Base-by-base conservation (phyloP, 2,113 vertebrate species). In the Furnarius figulus region DNA sequence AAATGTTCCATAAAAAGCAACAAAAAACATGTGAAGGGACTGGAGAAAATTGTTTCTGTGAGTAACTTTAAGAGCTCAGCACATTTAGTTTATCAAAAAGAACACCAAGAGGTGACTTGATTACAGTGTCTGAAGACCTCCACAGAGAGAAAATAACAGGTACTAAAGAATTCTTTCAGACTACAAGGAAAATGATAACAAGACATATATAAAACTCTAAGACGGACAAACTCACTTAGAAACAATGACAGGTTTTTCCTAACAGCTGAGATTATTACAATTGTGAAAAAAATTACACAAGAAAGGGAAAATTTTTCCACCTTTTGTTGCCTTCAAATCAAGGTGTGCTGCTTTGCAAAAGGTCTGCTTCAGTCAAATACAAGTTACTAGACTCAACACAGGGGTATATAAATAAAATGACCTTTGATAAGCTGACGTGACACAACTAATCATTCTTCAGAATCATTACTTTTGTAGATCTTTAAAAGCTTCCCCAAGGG, bases 61-160 rank as follows among this genome's bases (percentile, higher is more conserved):
- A 73, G 46, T 71, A 63, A 62, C 25, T 83, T 63, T 74, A 86
- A 95, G 71, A 93, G 50, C 33, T 89, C 47, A n/a, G n/a, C 17
- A 50, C 68, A 81, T 75, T 81, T 67, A 71, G 22, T 88, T 90
- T 90, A 92, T 89, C 47, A 75, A 77, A 77, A 86, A 80, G 59
- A 86, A 39, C 68, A 90, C 59, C 1, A 7, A 95, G 82, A 90
- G 56, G 21, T 92, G 65, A 74, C 76, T 81, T 92, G 89, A 93
- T 93, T 95, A 93, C 24, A 81, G 42, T 81, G 52, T 90, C 90
- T 93, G 52, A 84, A 87, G 86, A 74, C 33, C 47, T 77, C 46
- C 55, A 75, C 27, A 31, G 73, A 52, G 70, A 93, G 91, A 81
- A 95, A 95, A 93, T 40, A 87, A 61, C 76, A 92, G 40, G 65